Percentiles rank a stretch among this genome's conserved stretches.
Evolutionary conservation across 2,797 vertebrate species (phyloP).

Genomic region (Acanthurus leucopareius): DNA sequence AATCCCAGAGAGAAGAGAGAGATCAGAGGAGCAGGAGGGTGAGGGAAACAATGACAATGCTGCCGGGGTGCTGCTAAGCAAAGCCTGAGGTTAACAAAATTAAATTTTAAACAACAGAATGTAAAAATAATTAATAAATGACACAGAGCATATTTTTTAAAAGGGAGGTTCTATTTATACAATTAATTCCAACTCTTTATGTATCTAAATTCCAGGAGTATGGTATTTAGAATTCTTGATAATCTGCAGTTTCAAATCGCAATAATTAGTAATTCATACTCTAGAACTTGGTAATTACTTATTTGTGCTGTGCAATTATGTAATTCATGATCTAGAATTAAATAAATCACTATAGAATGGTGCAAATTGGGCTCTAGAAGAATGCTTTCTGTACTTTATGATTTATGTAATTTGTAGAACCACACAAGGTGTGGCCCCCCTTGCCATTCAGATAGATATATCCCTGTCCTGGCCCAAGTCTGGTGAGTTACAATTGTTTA

Average conservation of each 20-base stretch:
- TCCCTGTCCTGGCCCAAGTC: no score
- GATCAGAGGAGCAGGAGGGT: constrained; percentile 22
- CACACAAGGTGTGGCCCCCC: no score
- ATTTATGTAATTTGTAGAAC: background rate
- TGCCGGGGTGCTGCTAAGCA: constrained; percentile 33
- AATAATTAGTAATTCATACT: background rate
- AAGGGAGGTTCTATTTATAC: background rate
- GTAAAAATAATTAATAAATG: background rate
- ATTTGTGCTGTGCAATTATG: background rate
- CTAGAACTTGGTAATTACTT: background rate
- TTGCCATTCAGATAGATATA: no score
- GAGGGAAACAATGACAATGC: constrained; percentile 1
- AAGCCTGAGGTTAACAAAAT: background rate
- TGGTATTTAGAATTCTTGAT: background rate
- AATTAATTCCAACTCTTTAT: background rate
- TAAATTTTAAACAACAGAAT: background rate
- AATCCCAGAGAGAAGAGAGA: constrained; percentile 21
- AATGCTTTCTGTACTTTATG: background rate
- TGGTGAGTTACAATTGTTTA: no score
- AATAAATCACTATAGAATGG: background rate
- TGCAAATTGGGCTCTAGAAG: background rate
- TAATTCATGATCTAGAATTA: background rate
- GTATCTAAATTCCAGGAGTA: background rate
- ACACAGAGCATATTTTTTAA: background rate
- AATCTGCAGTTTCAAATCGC: background rate